Conservation (phyloP, 2,113 vertebrate genomes). For the Oenanthe oenanthe region DNA sequence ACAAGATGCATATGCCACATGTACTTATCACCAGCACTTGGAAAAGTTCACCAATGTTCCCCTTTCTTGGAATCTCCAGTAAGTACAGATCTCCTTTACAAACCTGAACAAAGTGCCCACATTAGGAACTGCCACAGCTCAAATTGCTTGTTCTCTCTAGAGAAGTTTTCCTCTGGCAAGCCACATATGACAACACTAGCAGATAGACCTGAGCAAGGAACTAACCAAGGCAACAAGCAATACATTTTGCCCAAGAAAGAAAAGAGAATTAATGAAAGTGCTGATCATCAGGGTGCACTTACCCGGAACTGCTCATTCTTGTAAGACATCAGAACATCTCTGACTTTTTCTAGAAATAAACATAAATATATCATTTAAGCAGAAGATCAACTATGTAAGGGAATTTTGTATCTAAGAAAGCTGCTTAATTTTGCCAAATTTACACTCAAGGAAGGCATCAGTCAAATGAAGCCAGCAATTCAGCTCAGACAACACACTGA, state of each 20-base stretch:
- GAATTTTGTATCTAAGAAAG: background rate
- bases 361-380: background rate
- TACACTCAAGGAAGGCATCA: background rate
- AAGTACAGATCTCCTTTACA: background rate
- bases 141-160: background rate
- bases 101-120: background rate
- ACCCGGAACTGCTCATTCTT: constrained; percentile 89
- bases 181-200: background rate
- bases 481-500: background rate
- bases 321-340: constrained; percentile 84
- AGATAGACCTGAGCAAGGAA: background rate
- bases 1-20: background rate
- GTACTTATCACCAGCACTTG: background rate
- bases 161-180: background rate
- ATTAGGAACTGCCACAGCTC: background rate
- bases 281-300: constrained; percentile 3
- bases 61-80: background rate
- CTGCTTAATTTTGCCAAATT: background rate
- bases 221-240: background rate
- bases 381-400: background rate
- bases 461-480: background rate
- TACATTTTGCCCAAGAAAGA: background rate
- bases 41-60: background rate
- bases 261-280: background rate
- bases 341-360: constrained; percentile 79